Percentiles rank a stretch among this genome's conserved stretches.
Evolutionary conservation across 37 sponge, comb jelly and placozoan genomes (phyloP).

Genomic region (Haliclona indistincta): DNA sequence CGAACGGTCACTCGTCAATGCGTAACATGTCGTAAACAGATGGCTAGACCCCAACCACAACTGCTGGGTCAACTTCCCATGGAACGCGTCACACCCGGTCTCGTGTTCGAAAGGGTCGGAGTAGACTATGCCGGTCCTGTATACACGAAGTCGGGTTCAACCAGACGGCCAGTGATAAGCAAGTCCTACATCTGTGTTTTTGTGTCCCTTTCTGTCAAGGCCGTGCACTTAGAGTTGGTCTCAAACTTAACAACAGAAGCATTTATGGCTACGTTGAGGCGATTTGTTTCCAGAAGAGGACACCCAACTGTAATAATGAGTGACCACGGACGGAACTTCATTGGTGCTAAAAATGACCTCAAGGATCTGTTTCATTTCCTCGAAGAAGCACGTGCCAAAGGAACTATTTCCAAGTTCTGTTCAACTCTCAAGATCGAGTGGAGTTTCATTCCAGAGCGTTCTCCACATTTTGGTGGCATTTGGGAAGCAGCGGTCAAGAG

Average conservation of each 20-base stretch:
- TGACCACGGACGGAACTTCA: slow-evolving; percentile 36
- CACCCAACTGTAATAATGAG: slow-evolving; percentile 12
- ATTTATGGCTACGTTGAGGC: slow-evolving; percentile 8
- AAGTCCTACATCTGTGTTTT: slow-evolving; percentile 42
- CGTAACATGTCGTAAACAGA: neutral
- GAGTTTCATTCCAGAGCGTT: slow-evolving; percentile 29
- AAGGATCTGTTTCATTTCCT: slow-evolving; percentile 12
- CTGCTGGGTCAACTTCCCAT: slow-evolving; percentile 47
- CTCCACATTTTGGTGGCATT: slow-evolving; percentile 28
- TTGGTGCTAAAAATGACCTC: slow-evolving; percentile 25
- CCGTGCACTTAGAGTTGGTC: slow-evolving; percentile 18
- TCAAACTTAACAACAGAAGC: slow-evolving; percentile 24
- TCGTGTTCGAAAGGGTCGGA: slow-evolving; percentile 27
- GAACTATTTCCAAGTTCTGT: neutral
- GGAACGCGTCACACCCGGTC: slow-evolving; percentile 17
- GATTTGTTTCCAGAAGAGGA: slow-evolving; percentile 23
- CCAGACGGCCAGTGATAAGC: slow-evolving; percentile 5
- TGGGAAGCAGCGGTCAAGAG: slow-evolving; percentile 36
- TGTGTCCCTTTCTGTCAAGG: slow-evolving; percentile 6
- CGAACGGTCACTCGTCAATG: slow-evolving; percentile 22
- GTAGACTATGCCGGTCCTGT: slow-evolving; percentile 50
- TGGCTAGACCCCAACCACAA: slow-evolving; percentile 30
- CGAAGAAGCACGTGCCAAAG: neutral
- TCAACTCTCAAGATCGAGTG: slow-evolving; percentile 1
- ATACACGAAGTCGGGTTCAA: slow-evolving; percentile 22